These are phyloP conservation scores for Tetragonisca angustula DNA, from an alignment of 2,888 invertebrate species.

Conservation along the genomic window DNA sequence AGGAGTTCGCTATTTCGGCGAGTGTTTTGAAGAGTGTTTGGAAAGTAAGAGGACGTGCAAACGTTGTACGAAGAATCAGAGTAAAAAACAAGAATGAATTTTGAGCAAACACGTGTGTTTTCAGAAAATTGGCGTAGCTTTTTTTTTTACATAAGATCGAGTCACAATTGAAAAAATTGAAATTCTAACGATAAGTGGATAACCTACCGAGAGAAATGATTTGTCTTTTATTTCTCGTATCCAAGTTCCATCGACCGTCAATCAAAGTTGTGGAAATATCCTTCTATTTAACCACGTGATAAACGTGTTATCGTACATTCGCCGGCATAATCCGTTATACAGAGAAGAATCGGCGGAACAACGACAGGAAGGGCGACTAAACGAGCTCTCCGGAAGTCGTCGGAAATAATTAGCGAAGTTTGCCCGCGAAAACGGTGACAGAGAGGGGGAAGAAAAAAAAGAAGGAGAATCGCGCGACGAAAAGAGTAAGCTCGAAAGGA, in stretches of 20 bases:
- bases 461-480: background rate
- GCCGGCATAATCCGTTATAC: background rate
- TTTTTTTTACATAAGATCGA: no score
- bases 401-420: conserved; percentile 70
- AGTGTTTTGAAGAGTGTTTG: background rate
- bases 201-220: no score
- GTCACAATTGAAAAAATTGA: no score
- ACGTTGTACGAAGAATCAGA: no score
- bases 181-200: no score
- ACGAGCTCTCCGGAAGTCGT: conserved; percentile 41
- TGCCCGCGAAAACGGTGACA: conserved; percentile 53
- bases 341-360: background rate
- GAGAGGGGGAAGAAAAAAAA: no score
- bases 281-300: background rate
- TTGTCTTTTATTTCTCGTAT: no score
- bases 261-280: background rate
- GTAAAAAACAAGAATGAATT: no score
- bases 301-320: conserved; percentile 18
- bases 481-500: conserved; percentile 44
- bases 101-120: no score
- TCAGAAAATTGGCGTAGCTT: no score
- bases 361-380: conserved; percentile 41
- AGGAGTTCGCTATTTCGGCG: background rate
- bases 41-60: background rate
- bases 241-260: no score